Conservation (phyloP, 2,797 vertebrate genomes). For the Vultur gryphus region DNA sequence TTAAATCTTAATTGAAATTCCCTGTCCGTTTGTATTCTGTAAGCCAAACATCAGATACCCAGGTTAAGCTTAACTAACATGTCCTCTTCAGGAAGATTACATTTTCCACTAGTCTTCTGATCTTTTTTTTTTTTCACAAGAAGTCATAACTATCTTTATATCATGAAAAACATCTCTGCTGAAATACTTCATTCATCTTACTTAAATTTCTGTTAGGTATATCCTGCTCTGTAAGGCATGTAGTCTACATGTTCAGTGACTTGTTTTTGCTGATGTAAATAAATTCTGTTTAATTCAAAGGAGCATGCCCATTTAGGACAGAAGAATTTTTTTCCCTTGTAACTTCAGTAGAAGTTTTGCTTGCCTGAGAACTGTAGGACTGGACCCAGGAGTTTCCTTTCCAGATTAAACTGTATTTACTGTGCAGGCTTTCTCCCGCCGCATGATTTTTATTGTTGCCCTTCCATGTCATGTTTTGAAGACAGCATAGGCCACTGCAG, state of each 20-base stretch:
- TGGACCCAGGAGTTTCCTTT: background rate
- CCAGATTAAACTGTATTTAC: background rate
- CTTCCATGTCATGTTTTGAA: background rate
- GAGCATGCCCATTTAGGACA: background rate
- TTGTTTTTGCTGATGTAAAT: background rate
- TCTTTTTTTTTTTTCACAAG: background rate
- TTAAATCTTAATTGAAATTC: conserved; percentile 59
- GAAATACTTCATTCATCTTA: background rate
- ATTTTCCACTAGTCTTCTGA: background rate
- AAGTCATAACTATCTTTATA: background rate
- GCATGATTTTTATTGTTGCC: background rate
- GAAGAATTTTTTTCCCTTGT: background rate
- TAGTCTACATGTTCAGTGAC: background rate
- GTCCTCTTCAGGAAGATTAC: conserved; percentile 3
- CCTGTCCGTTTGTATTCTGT: conserved; percentile 15
- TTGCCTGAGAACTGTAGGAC: background rate
- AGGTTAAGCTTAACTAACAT: background rate
- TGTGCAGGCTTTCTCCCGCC: background rate
- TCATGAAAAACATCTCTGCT: background rate
- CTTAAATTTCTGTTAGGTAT: background rate
- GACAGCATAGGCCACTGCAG: background rate
- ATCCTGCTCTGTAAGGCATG: background rate
- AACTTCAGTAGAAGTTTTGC: background rate
- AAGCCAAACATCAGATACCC: background rate
- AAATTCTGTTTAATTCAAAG: background rate